Evolutionary conservation across 2,797 vertebrate genomes (phyloP), one percentile per base, ranked within the genome.

Genomic region (Poeciliopsis gracilis): DNA sequence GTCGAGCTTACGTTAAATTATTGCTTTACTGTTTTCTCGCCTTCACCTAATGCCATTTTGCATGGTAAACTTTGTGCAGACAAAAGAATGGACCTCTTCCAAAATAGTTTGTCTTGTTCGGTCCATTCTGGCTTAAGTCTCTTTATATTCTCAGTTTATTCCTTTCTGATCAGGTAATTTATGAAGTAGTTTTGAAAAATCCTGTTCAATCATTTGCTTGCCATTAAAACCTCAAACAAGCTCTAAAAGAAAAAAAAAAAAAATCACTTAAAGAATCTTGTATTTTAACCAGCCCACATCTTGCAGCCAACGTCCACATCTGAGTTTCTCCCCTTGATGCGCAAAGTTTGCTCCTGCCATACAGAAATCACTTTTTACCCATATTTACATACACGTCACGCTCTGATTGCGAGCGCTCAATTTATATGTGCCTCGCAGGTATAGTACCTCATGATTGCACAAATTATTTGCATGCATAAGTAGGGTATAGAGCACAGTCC

Each of bases 331-430:
- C 73, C 57, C 25, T 46, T 53, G 46, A 38, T 45, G 67, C 23
- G 71, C 51, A 38, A 51, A 69, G 46, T 63, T 51, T 67, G 41
- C 59, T 73, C 30, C 25, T 41, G 30, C 55, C 51, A 20, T 47
- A 59, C 30, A 82, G 45, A 6, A 49, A 25, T 77, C 76, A 20
- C 67, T 30, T 80, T 84, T 73, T 75, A 77, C 86, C 67, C 84
- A 87, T 84, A 88, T 86, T 82, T 75, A 86, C 81, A 73, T 18
- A 66, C 61, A 28, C 47, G 69, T 77, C 75, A 80, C 81, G 69
- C 71, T 79, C 38, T 75, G 72, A 63, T 82, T 77, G n/a, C 57
- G 9, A n/a, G 4, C 25, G 72, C 79, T 84, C 33, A 75, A 30
- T 88, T 83, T 80, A 28, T 72, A 85, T 76, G 55, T 71, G 61